Evolutionary conservation across 1,140 invertebrate genomes (phyloP), one percentile per base, ranked within the genome.

Genomic region (Ctenoplectra terminalis): DNA sequence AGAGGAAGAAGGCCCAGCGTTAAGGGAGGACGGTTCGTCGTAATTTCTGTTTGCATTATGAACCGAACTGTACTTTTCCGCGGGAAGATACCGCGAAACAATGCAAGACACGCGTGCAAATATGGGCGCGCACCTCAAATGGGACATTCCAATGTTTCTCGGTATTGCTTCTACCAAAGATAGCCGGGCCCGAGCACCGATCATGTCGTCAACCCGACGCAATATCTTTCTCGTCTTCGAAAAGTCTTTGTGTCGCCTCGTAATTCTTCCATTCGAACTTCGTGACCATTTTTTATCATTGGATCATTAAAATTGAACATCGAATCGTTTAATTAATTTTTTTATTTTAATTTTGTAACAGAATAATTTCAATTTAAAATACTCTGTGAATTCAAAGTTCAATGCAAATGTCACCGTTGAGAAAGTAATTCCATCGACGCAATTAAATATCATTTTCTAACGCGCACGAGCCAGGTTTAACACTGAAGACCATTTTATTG

Each of bases 41-140:
- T 80, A 83, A 87, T 79, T 77, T 72, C 81, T 87, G 81, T 87
- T 87, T 87, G 85, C 86, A 87, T 90, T 86, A 90, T 83, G 86
- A 85, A 70, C 74, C 77, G 71, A 90, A 90, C 91, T 90, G 90
- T 92, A 90, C 90, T 86, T 90, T 91, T 87, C 88, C 90, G 88
- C 87, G 79, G 87, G 87, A 88, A 92, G 90, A 91, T 92, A 92
- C 89, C 87, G 87, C 90, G 91, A 91, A 92, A 93, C 91, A 93
- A 93, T 93, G 91, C 90, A 90, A 91, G 90, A 91, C 89, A 86
- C 88, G 91, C 91, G 91, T 92, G 92, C 92, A 92, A 93, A 93
- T 92, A 92, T 93, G 92, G 92, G 92, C 90, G 92, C 91, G 91
- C 89, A 92, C 90, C 88, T 91, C 91, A 92, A 92, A 92, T 93